phyloP scores from a whole-genome alignment of 2,888 invertebrate genomes.

The Ennomos quercinarius region DNA sequence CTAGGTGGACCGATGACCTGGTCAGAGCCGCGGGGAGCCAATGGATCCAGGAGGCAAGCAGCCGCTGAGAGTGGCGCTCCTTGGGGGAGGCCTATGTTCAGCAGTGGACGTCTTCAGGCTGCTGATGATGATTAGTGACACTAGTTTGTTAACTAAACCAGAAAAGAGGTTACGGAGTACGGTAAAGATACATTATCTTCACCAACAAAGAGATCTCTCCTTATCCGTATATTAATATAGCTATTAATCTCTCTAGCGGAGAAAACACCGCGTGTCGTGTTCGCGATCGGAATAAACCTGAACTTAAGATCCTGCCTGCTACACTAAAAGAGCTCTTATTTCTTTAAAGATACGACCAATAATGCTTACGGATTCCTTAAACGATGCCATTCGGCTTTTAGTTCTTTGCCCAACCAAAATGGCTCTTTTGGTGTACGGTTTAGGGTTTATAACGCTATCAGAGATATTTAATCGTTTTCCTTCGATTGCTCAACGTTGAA shows the following conservation, averaged over 20 bases:
- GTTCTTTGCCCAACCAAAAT: slow-evolving; percentile 8
- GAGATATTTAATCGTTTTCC: not conserved
- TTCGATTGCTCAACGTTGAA: not conserved
- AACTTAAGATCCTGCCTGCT: slow-evolving; percentile 3
- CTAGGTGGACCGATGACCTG: too few species aligned
- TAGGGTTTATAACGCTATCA: not conserved
- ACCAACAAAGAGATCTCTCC: slow-evolving; percentile 29
- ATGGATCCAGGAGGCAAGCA: too few species aligned
- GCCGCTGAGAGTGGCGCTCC: too few species aligned
- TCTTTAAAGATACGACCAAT: slow-evolving; percentile 8
- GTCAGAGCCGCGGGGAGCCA: too few species aligned
- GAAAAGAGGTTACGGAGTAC: not conserved
- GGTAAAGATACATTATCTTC: slow-evolving; percentile 14
- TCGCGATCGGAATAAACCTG: slow-evolving; percentile 31
- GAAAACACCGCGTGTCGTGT: slow-evolving; percentile 35
- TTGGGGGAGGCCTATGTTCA: too few species aligned
- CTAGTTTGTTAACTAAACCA: too few species aligned
- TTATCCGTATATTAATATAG: slow-evolving; percentile 32
- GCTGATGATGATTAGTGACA: too few species aligned
- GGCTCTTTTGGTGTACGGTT: not conserved
- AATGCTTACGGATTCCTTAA: not conserved
- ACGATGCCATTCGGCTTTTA: not conserved
- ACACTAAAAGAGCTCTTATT: slow-evolving; percentile 25
- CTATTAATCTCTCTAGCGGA: slow-evolving; percentile 35
- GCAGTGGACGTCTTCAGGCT: too few species aligned